Evolutionary conservation across 2,797 vertebrate genomes (phyloP), one percentile per base, ranked within the genome.

Genomic region (Pipistrellus pygmaeus): DNA sequence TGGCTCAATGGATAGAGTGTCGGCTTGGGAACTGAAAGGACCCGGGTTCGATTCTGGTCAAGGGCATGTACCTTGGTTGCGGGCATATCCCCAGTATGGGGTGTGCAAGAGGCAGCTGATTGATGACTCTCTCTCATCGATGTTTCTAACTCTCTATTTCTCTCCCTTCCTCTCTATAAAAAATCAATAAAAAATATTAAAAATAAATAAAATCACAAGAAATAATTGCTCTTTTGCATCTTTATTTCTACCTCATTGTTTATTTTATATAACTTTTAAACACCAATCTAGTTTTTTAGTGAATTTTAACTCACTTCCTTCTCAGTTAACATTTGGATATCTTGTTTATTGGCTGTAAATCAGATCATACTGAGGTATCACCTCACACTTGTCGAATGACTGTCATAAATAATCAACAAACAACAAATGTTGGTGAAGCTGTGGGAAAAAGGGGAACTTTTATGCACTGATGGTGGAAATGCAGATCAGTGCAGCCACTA

Each of bases 291-390:
- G 14, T 11, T 68, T 73, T 88, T 35, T 75, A 13, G 51, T 85
- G 44, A 75, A 44, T 86, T 87, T 86, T 91, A 53, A 32, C n/a
- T 80, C 9, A 94, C 57, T 90, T 90, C 25, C 35, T 82, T 51
- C 35, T 85, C 11, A 76, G 62, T 25, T 82, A 32, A 57, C 21
- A 82, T 64, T 53, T 93, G 5, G 27, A 68, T 11, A 55, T 17
- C 1, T 41, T 41, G 3, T 35, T 35, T 35, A 1, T 20, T 88
- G 44, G 21, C 17, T 76, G 48, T 83, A 89, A 76, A n/a, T 12
- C 66, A 66, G 35, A 91, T 23, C 21, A 38, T 84, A 72, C 27
- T 66, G 9, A 64, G 62, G n/a, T 64, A n/a, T 64, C 62, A 64
- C 30, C 62, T 64, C 62, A 64, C 30, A 64, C 30, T 30, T 64